These are phyloP conservation scores for Marmota flaviventris DNA, from an alignment of 2,113 vertebrate species.

Conservation along the genomic window DNA sequence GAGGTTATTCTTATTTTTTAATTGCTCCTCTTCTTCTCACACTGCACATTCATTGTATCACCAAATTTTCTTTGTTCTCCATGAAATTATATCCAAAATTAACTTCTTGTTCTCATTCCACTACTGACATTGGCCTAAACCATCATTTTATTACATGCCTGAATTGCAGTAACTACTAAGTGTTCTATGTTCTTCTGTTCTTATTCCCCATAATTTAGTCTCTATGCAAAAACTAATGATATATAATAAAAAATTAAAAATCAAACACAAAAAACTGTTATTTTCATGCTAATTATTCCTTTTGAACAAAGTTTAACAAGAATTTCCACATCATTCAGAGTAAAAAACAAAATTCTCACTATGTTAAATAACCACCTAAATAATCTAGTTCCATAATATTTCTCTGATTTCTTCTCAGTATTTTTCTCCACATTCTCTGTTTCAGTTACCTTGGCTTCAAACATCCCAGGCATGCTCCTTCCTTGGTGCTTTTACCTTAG, in stretches of 20 bases:
- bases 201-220: too few relatives aligned
- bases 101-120: not conserved
- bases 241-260: too few relatives aligned
- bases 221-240: not conserved
- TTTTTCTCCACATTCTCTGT: not conserved
- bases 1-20: not conserved
- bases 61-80: not conserved
- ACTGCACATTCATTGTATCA: not conserved
- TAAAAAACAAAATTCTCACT: not conserved
- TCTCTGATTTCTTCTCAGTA: not conserved
- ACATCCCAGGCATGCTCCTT: not conserved
- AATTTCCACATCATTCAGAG: not conserved
- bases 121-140: not conserved
- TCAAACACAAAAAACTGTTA: not conserved
- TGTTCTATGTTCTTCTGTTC: not conserved
- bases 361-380: not conserved
- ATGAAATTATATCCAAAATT: conserved; percentile 1
- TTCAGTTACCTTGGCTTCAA: not conserved
- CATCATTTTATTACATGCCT: not conserved
- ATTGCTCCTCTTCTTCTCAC: not conserved
- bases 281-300: not conserved
- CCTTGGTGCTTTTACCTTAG: not conserved
- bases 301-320: not conserved
- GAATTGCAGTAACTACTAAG: not conserved
- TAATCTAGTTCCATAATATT: not conserved